phyloP scores from a whole-genome alignment of 2,797 vertebrate species.

The Margarornis squamiger region DNA sequence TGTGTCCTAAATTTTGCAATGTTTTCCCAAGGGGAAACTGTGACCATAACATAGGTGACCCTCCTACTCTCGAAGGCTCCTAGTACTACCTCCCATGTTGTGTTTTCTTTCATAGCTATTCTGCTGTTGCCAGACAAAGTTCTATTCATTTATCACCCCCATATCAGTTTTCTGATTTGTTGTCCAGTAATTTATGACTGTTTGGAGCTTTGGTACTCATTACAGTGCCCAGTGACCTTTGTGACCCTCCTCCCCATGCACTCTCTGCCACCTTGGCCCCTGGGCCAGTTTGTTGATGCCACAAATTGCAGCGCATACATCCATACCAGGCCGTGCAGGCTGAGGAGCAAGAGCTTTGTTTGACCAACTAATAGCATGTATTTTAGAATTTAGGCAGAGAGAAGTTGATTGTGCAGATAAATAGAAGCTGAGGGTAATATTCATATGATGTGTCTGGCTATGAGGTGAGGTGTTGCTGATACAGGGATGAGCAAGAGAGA shows the following conservation, averaged over 20 bases:
- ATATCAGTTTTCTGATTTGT: slow-evolving; percentile 16
- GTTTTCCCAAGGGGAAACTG: background rate
- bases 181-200: slow-evolving; percentile 30
- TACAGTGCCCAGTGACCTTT: slow-evolving; percentile 15
- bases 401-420: background rate
- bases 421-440: background rate
- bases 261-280: background rate
- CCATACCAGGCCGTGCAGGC: background rate
- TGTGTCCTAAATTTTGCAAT: background rate
- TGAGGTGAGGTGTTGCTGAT: background rate
- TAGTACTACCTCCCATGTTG: background rate
- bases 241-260: background rate
- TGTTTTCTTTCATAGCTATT: slow-evolving; percentile 26
- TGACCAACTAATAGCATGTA: background rate
- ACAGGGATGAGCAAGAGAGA: background rate
- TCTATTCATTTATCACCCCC: background rate
- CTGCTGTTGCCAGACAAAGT: slow-evolving; percentile 10
- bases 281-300: background rate
- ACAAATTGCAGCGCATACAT: background rate
- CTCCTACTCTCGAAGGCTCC: background rate
- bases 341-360: background rate
- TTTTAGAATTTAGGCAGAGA: background rate
- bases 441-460: accelerated
- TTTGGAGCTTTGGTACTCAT: slow-evolving; percentile 30
- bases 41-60: background rate